A percentile compares a stretch with the other conserved stretches of the same genome.
These are phyloP conservation scores for Amphilophus citrinellus DNA, from an alignment of 2,113 vertebrate species.

Conservation along the genomic window DNA sequence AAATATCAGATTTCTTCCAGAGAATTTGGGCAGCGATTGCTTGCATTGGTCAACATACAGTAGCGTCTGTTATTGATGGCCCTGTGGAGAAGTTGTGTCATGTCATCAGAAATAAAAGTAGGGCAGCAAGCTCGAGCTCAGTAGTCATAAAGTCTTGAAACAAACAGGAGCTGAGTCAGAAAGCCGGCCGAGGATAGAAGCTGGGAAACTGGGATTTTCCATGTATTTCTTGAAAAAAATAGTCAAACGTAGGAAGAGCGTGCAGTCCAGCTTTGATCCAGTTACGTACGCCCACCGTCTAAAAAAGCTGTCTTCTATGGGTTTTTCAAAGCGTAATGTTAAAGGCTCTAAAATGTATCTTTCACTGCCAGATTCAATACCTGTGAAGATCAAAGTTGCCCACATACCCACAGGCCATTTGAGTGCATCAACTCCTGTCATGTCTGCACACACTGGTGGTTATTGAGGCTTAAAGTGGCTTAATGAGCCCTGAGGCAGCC, in stretches of 20 bases:
- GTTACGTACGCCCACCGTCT: background rate
- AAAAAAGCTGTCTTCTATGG: background rate
- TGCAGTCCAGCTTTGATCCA: background rate
- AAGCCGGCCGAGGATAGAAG: conserved; percentile 1
- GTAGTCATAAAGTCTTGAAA: background rate
- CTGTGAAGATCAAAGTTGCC: background rate
- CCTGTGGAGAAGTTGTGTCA: background rate
- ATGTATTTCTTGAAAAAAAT: conserved; percentile 1
- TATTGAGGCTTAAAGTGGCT: background rate
- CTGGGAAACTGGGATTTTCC: background rate
- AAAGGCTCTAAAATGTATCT: background rate
- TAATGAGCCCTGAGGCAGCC: background rate
- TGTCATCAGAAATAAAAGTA: conserved; percentile 5
- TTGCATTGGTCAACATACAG: background rate
- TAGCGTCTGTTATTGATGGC: background rate
- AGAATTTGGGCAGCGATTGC: background rate
- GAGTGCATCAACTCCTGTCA: background rate
- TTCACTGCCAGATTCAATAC: conserved; percentile 5
- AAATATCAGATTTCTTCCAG: background rate
- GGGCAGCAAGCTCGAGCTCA: conserved; percentile 1
- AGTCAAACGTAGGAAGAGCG: background rate
- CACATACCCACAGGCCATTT: conserved; percentile 8
- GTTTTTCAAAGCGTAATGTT: background rate
- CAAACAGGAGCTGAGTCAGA: background rate
- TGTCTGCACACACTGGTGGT: conserved; percentile 10